Percentiles rank a stretch among this genome's conserved stretches.
phyloP scores from a whole-genome alignment of 2,113 vertebrate genomes.

The Penelope pileata region DNA sequence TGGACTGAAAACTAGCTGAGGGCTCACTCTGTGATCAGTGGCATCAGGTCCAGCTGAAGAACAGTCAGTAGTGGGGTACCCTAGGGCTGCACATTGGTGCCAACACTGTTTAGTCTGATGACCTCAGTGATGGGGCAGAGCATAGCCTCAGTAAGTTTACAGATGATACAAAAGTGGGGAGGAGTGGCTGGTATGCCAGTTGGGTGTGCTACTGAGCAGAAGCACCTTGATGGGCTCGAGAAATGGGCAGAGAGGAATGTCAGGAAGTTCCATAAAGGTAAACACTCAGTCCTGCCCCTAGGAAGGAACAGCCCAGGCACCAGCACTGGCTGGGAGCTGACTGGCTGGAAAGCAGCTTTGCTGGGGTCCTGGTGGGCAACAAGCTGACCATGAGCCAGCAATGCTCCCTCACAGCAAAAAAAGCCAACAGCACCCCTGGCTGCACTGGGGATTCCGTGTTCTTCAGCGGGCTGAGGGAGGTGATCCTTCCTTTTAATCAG shows the following conservation, averaged over 20 bases:
- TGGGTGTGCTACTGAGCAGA: background rate
- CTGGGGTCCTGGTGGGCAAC: background rate
- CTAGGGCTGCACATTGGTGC: fast-evolving
- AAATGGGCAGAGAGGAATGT: background rate
- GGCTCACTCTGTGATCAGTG: background rate
- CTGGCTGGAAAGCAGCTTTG: background rate
- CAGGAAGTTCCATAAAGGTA: background rate
- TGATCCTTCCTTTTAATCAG: background rate
- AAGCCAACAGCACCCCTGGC: background rate
- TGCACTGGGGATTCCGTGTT: background rate
- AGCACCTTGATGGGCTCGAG: background rate
- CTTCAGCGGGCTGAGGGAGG: background rate
- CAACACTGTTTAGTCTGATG: background rate
- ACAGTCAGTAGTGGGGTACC: background rate
- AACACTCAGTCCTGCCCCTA: background rate
- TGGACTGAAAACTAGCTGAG: background rate
- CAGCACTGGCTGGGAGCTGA: fast-evolving
- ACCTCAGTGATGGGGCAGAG: background rate
- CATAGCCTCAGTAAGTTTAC: fast-evolving
- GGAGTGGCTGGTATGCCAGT: background rate
- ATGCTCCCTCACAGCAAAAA: background rate
- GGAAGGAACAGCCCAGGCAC: background rate
- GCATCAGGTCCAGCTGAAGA: background rate
- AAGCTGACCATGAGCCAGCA: background rate
- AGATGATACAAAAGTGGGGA: background rate